A percentile compares a stretch with the other conserved stretches of the same genome.
Evolutionary conservation across 2,113 vertebrate species (phyloP).

Genomic region (Cebidichthys violaceus): DNA sequence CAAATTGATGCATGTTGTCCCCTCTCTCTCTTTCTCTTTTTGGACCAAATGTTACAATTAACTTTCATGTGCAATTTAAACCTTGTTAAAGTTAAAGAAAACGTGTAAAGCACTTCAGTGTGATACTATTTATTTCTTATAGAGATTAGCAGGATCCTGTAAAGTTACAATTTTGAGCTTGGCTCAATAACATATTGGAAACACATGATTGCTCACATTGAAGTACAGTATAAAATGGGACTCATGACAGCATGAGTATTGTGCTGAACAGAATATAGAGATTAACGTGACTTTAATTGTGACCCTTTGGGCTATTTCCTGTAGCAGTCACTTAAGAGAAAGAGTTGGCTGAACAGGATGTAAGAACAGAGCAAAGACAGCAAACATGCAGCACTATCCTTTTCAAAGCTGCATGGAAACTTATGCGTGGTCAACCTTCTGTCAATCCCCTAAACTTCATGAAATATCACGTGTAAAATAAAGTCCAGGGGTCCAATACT

Average conservation of each 20-base stretch:
- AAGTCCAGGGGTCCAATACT: slow-evolving; percentile 34
- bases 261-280: slow-evolving; percentile 17
- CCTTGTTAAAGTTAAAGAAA: neutral
- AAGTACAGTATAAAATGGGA: slow-evolving; percentile 39
- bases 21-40: no score
- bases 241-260: neutral
- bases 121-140: neutral
- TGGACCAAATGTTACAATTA: no score
- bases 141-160: neutral
- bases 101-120: neutral
- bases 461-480: slow-evolving; percentile 45
- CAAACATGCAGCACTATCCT: slow-evolving; percentile 15
- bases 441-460: slow-evolving; percentile 27
- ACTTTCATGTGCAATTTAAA: no score
- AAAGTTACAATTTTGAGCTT: neutral
- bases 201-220: slow-evolving; percentile 28
- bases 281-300: slow-evolving; percentile 65
- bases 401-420: slow-evolving; percentile 37
- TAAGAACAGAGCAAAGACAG: slow-evolving; percentile 29
- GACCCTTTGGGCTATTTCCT: slow-evolving; percentile 52
- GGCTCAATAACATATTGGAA: slow-evolving; percentile 33
- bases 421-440: slow-evolving; percentile 21
- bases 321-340: slow-evolving; percentile 22
- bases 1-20: no score
- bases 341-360: slow-evolving; percentile 34